Evolutionary conservation across 2,113 vertebrate species (phyloP).

Genomic region (Halcyon senegalensis): DNA sequence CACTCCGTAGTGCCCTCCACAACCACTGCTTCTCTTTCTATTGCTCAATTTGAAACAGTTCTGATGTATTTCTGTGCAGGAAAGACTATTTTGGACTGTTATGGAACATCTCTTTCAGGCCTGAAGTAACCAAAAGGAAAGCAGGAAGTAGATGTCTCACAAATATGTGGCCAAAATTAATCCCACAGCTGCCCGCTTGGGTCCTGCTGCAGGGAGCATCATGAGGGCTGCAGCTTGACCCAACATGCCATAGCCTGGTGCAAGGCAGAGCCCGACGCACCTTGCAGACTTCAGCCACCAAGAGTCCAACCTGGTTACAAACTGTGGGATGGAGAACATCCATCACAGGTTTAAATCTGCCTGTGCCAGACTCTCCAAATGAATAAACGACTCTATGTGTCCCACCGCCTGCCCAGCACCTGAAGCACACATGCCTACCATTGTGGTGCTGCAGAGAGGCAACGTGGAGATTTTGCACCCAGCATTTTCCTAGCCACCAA

Average conservation of each 20-base stretch:
- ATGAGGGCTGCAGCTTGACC: neutral
- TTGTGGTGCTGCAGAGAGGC: rapidly evolving
- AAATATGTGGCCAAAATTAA: neutral
- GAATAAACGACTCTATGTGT: rapidly evolving
- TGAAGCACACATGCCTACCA: rapidly evolving
- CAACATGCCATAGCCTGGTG: rapidly evolving
- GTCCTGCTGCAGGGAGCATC: neutral
- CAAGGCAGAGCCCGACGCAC: neutral
- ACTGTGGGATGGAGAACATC: too few species aligned
- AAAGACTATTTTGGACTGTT: neutral
- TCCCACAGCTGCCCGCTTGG: rapidly evolving
- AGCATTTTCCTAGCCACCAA: neutral
- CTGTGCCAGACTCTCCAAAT: neutral
- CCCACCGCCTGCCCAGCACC: rapidly evolving
- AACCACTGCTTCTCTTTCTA: neutral
- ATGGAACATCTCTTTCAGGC: neutral
- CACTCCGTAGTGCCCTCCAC: rapidly evolving
- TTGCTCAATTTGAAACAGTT: neutral
- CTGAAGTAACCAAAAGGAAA: neutral
- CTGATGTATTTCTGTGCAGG: neutral
- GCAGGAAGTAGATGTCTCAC: neutral
- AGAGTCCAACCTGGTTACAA: neutral
- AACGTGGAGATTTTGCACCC: too few species aligned
- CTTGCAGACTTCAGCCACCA: too few species aligned
- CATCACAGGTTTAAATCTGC: rapidly evolving